Percentiles rank a stretch among this genome's conserved stretches.
Conservation (phyloP, 2,888 invertebrate genomes). For the Rhagium mordax region DNA sequence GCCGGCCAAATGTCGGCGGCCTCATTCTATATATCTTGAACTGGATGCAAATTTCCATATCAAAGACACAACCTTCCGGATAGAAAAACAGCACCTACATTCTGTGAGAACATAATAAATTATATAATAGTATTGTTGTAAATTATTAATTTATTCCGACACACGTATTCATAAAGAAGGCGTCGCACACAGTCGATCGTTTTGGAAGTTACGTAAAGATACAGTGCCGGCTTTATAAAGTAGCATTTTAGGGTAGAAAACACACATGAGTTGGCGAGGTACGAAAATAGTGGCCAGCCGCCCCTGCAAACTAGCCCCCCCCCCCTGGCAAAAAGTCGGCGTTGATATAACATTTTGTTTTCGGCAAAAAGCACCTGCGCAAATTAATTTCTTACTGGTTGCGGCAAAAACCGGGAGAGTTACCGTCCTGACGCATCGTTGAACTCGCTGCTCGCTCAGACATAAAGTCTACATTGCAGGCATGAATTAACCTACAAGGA, state of each 20-base stretch:
- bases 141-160: neutral
- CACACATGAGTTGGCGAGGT: no score
- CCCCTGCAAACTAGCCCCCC: neutral
- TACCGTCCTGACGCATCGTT: constrained; percentile 17
- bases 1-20: neutral
- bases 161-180: neutral
- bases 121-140: neutral
- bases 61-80: neutral
- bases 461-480: neutral
- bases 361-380: neutral
- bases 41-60: neutral
- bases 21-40: neutral
- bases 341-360: neutral
- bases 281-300: neutral
- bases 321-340: neutral
- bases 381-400: constrained; percentile 1
- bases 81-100: neutral
- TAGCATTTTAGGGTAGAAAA: no score
- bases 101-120: neutral
- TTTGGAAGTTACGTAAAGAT: neutral
- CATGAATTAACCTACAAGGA: neutral
- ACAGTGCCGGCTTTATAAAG: no score
- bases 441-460: constrained; percentile 9
- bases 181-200: neutral
- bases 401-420: neutral